Evolutionary conservation across 2,888 invertebrate genomes (phyloP).

Genomic region (Alentia gelatinosa): DNA sequence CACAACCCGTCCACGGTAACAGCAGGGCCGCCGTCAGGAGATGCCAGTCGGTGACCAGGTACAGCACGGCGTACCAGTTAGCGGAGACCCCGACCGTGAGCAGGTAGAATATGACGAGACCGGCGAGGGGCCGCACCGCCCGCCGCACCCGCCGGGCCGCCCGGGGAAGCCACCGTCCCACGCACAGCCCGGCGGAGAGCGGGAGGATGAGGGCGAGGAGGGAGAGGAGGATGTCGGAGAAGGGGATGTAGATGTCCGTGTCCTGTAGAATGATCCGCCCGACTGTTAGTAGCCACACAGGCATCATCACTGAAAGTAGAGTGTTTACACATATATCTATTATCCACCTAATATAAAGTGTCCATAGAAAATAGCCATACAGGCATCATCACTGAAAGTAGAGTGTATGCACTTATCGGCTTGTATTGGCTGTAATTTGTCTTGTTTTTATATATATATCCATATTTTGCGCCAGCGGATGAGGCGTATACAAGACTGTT

Average conservation of each 20-base stretch:
- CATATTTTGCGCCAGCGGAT: no score
- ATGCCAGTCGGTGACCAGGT: slow-evolving; percentile 73
- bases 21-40: slow-evolving; percentile 79
- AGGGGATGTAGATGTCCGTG: slow-evolving; percentile 74
- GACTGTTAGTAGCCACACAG: slow-evolving; percentile 82
- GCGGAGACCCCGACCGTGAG: slow-evolving; percentile 80
- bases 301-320: slow-evolving; percentile 80
- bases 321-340: not conserved
- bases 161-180: slow-evolving; percentile 71
- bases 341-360: not conserved
- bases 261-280: slow-evolving; percentile 68
- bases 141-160: not conserved
- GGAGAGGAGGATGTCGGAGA: slow-evolving; percentile 78
- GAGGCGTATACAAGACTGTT: no score
- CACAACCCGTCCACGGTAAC: slow-evolving; percentile 81
- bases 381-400: not conserved
- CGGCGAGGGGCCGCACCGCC: slow-evolving; percentile 74
- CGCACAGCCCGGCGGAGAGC: slow-evolving; percentile 80
- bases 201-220: slow-evolving; percentile 80
- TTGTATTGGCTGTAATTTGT: not conserved
- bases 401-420: not conserved
- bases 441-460: not conserved
- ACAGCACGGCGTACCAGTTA: slow-evolving; percentile 81
- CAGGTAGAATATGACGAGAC: slow-evolving; percentile 79
- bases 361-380: not conserved